Conservation (phyloP, 2,888 invertebrate genomes). For the Himalopsyche japonica region DNA sequence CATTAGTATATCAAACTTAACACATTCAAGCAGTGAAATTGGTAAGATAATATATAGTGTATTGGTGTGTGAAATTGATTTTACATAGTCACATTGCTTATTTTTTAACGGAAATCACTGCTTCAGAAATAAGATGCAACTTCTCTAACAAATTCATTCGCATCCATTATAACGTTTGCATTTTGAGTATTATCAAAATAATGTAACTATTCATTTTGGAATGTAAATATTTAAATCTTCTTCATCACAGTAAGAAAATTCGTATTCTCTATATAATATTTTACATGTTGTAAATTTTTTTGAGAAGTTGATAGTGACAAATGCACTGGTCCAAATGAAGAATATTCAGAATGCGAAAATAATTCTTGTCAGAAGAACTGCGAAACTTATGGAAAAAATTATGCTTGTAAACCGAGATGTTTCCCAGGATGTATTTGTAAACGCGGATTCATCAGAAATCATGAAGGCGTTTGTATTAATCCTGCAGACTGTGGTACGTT, state of each 20-base stretch:
- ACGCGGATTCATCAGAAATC: conserved; percentile 19
- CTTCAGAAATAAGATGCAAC: too few relatives aligned
- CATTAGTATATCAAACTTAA: not conserved
- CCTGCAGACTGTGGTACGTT: conserved; percentile 15
- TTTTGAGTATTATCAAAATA: too few relatives aligned
- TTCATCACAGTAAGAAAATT: too few relatives aligned
- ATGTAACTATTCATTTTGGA: too few relatives aligned
- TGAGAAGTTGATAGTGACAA: not conserved
- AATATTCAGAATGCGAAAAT: conserved; percentile 25
- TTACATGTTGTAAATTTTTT: not conserved
- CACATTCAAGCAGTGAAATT: too few relatives aligned
- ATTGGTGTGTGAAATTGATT: too few relatives aligned
- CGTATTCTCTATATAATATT: not conserved
- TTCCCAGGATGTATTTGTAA: conserved; percentile 27
- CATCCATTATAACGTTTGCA: too few relatives aligned
- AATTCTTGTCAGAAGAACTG: conserved; percentile 27
- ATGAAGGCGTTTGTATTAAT: conserved; percentile 19
- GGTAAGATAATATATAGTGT: too few relatives aligned
- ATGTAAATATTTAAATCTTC: too few relatives aligned
- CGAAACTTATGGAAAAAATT: not conserved
- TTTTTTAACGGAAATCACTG: too few relatives aligned
- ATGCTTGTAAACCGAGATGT: conserved; percentile 25
- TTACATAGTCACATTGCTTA: too few relatives aligned
- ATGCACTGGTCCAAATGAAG: conserved; percentile 25
- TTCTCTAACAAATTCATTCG: too few relatives aligned